phyloP scores from a whole-genome alignment of 2,888 invertebrate species.

The Nymphalis polychloros region DNA sequence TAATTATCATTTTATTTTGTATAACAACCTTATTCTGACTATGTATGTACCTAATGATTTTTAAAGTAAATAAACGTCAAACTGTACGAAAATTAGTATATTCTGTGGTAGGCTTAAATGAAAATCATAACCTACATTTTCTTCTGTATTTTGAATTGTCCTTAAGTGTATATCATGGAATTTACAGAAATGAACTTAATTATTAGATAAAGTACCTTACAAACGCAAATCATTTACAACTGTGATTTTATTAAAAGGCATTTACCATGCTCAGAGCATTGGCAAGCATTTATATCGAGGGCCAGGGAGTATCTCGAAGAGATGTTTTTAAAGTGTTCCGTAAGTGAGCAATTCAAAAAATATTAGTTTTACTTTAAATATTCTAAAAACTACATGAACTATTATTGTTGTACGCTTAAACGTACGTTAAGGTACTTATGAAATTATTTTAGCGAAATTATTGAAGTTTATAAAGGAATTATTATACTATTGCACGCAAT shows the following conservation, averaged over 20 bases:
- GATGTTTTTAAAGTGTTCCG: slow-evolving; percentile 41
- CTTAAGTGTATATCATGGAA: slow-evolving; percentile 19
- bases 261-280: slow-evolving; percentile 41
- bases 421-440: no score
- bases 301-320: slow-evolving; percentile 34
- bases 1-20: no score
- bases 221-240: background rate
- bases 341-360: slow-evolving; percentile 29
- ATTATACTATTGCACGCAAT: no score
- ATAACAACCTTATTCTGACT: no score
- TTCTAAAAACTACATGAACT: no score
- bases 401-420: no score
- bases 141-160: slow-evolving; percentile 6
- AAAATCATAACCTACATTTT: slow-evolving; percentile 23
- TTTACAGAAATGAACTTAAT: slow-evolving; percentile 23
- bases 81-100: background rate
- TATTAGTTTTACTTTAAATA: background rate
- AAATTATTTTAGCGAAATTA: no score
- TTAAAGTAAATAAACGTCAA: background rate
- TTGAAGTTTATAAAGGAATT: no score
- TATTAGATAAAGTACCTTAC: slow-evolving; percentile 14
- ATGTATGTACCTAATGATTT: no score
- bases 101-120: slow-evolving; percentile 4
- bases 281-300: slow-evolving; percentile 39
- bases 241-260: slow-evolving; percentile 8